Percentiles rank a stretch among this genome's conserved stretches.
Conservation (phyloP, 2,113 vertebrate species). For the Passer domesticus region DNA sequence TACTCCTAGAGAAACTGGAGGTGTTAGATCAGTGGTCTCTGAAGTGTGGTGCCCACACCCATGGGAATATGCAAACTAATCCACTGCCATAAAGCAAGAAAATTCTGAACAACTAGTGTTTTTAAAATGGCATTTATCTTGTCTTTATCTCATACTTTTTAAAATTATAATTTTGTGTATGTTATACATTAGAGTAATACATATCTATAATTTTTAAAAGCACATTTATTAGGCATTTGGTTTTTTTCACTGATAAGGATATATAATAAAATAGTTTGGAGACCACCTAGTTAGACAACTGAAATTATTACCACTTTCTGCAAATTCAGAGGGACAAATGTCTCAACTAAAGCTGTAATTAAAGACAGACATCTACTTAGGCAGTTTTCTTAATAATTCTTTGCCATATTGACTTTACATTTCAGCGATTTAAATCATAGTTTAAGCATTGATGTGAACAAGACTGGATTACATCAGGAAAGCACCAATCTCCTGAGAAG, state of each 20-base stretch:
- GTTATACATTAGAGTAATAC: not conserved
- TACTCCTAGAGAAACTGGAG: not conserved
- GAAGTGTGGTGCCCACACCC: accelerated
- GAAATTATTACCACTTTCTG: not conserved
- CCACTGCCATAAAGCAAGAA: not conserved
- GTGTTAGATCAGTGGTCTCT: not conserved
- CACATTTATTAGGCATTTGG: not conserved
- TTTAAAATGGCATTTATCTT: not conserved
- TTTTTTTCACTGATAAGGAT: not conserved
- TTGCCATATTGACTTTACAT: not conserved
- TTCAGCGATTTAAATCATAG: not conserved
- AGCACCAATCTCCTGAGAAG: not conserved
- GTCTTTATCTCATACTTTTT: not conserved
- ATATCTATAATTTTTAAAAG: not conserved
- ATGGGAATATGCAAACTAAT: accelerated
- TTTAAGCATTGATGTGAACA: not conserved
- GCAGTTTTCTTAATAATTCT: not conserved
- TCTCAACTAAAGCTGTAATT: not conserved
- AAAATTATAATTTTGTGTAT: not conserved
- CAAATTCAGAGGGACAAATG: not conserved
- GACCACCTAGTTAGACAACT: not conserved
- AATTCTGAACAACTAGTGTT: not conserved
- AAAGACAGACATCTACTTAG: not conserved
- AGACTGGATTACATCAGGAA: not conserved
- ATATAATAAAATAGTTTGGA: not conserved